Evolutionary conservation across 2,113 vertebrate genomes (phyloP).

Genomic region (pig (Sus scrofa)): DNA sequence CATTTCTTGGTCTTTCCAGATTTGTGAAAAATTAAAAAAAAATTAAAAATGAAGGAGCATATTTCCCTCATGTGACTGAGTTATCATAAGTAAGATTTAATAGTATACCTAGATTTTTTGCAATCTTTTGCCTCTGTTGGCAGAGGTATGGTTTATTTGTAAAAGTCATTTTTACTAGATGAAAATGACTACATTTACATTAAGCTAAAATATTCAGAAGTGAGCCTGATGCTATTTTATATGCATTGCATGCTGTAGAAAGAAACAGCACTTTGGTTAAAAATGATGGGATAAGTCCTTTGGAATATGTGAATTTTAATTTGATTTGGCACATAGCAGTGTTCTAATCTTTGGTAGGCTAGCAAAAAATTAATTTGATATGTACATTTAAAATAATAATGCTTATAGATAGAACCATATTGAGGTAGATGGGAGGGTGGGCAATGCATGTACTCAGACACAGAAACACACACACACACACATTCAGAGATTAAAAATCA

Average conservation of each 20-base stretch:
- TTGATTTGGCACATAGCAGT: constrained; percentile 73
- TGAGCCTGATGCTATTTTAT: constrained; percentile 51
- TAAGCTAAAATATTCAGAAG: constrained; percentile 66
- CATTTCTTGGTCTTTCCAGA: neutral
- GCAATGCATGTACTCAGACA: neutral
- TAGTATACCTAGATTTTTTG: neutral
- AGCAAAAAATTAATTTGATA: constrained; percentile 72
- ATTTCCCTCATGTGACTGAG: neutral
- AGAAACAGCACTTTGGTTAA: constrained; percentile 65
- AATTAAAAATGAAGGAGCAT: neutral
- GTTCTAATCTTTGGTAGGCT: constrained; percentile 73
- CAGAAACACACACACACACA: constrained; percentile 12
- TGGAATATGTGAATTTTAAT: constrained; percentile 72
- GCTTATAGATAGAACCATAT: constrained; percentile 38
- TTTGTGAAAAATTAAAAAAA: neutral
- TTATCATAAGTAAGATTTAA: neutral
- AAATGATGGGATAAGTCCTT: constrained; percentile 63
- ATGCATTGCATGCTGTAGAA: constrained; percentile 59
- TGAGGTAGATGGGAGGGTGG: too few relatives aligned
- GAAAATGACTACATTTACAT: neutral
- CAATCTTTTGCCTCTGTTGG: neutral
- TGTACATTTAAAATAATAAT: constrained; percentile 71
- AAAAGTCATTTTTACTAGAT: constrained; percentile 55
- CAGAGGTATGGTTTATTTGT: neutral
- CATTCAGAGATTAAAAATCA: neutral